These are phyloP conservation scores for Penaeus japonicus DNA, from an alignment of 1,140 invertebrate species.

Conservation along the genomic window DNA sequence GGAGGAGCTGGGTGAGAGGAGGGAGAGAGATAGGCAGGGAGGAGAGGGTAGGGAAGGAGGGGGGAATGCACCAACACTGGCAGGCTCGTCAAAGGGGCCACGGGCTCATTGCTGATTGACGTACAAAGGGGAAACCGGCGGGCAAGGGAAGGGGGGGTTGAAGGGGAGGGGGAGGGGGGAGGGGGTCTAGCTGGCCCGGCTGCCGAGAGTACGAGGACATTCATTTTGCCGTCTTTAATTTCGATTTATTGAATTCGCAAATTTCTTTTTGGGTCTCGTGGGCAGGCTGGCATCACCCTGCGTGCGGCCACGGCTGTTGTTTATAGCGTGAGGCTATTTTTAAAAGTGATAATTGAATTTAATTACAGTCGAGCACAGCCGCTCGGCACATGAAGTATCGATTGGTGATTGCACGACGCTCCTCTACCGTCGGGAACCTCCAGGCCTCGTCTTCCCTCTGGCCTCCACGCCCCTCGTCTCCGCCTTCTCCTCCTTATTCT, in stretches of 20 bases:
- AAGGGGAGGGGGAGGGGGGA: not conserved
- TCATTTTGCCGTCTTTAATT: slow-evolving; percentile 41
- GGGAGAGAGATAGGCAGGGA: slow-evolving; percentile 3
- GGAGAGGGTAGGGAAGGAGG: not conserved
- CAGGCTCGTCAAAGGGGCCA: slow-evolving; percentile 40
- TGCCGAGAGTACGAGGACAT: slow-evolving; percentile 49
- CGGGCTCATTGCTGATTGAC: slow-evolving; percentile 54
- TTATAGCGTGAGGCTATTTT: not conserved
- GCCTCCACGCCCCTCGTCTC: not conserved
- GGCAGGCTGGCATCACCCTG: not conserved
- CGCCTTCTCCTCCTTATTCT: not conserved
- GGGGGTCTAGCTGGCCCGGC: slow-evolving; percentile 15
- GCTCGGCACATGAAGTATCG: slow-evolving; percentile 56
- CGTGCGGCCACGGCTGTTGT: not conserved
- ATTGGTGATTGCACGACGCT: slow-evolving; percentile 50
- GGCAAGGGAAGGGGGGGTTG: not conserved
- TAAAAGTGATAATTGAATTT: slow-evolving; percentile 51
- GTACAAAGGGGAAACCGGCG: slow-evolving; percentile 54
- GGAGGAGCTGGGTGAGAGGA: not conserved
- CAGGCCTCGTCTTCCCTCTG: slow-evolving; percentile 26
- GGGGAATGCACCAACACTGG: slow-evolving; percentile 20
- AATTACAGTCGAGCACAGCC: slow-evolving; percentile 50
- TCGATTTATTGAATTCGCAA: slow-evolving; percentile 37
- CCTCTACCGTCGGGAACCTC: slow-evolving; percentile 39
- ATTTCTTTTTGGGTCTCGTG: no score